Percentiles rank a stretch among this genome's conserved stretches.
Conservation (phyloP, 2,797 vertebrate species). For the Linurgus olivaceus region DNA sequence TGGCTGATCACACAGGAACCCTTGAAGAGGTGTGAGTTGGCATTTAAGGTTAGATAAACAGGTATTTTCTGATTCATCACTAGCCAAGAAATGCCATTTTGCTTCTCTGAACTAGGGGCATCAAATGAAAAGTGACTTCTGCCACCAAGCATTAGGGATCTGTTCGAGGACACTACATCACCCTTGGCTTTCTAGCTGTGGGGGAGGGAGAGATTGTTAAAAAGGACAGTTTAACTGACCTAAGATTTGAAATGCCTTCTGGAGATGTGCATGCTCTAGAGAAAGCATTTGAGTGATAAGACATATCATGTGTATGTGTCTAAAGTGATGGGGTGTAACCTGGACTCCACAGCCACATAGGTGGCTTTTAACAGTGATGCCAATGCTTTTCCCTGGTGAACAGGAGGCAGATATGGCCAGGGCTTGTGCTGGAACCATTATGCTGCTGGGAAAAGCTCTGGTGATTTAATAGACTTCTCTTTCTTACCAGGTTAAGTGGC, state of each 20-base stretch:
- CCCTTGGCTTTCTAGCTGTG: slow-evolving; percentile 30
- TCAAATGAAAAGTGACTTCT: slow-evolving; percentile 62
- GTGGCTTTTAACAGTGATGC: background rate
- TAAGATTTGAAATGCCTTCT: slow-evolving; percentile 56
- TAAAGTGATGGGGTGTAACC: background rate
- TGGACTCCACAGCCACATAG: background rate
- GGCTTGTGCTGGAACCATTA: background rate
- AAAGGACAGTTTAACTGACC: slow-evolving; percentile 50
- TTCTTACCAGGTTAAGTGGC: background rate
- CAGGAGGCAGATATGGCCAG: background rate
- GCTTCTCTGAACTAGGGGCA: background rate
- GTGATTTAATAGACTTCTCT: background rate
- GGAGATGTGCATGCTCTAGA: background rate
- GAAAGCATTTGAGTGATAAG: slow-evolving; percentile 29
- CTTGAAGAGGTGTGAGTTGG: slow-evolving; percentile 28
- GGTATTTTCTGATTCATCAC: background rate
- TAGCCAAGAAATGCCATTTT: slow-evolving; percentile 7
- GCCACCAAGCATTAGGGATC: slow-evolving; percentile 54
- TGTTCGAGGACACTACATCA: slow-evolving; percentile 22
- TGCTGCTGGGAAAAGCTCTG: background rate
- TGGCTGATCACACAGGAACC: background rate
- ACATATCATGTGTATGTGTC: background rate
- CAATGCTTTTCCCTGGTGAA: background rate
- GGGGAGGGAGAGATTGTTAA: slow-evolving; percentile 28
- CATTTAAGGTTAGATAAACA: slow-evolving; percentile 19